phyloP scores from a whole-genome alignment of 2,797 vertebrate genomes.

The Lagocephalus sceleratus region DNA sequence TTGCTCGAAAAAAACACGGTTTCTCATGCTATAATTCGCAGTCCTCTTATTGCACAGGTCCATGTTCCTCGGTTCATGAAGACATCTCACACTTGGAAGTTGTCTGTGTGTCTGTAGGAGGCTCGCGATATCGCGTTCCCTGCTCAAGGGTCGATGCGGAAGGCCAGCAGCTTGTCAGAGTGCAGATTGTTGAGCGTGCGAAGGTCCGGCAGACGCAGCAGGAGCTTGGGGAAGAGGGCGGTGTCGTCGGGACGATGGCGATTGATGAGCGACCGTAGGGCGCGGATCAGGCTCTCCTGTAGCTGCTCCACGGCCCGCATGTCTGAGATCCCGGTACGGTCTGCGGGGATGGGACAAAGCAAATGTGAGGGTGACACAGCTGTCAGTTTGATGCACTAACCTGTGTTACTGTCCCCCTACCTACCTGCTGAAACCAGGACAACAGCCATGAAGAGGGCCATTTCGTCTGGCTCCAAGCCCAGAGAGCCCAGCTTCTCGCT shows the following conservation, averaged over 20 bases:
- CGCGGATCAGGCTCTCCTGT: constrained; percentile 77
- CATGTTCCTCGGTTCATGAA: constrained; percentile 34
- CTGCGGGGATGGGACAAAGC: constrained; percentile 57
- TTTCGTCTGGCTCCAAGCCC: constrained; percentile 78
- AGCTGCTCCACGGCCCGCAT: constrained; percentile 75
- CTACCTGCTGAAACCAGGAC: constrained; percentile 82
- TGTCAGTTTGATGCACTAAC: neutral
- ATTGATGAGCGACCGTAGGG: constrained; percentile 72
- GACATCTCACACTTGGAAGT: constrained; percentile 46
- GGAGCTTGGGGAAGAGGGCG: constrained; percentile 75
- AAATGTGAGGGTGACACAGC: constrained; percentile 18
- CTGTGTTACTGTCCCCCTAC: constrained; percentile 8
- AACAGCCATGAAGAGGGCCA: constrained; percentile 84
- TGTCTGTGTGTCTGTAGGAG: constrained; percentile 16
- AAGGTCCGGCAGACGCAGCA: constrained; percentile 79
- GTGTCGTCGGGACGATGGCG: constrained; percentile 70
- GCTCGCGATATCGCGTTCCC: constrained; percentile 8
- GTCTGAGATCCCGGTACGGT: constrained; percentile 73
- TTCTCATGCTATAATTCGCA: constrained; percentile 11
- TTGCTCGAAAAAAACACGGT: constrained; percentile 22
- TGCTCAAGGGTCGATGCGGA: constrained; percentile 76
- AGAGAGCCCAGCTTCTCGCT: constrained; percentile 77
- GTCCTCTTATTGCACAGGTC: constrained; percentile 43
- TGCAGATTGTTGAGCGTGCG: constrained; percentile 81
- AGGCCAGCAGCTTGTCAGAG: constrained; percentile 81